A percentile compares a stretch with the other conserved stretches of the same genome.
phyloP scores from a whole-genome alignment of 53 echinoderm and acorn worm species.

The Henricia sp. region DNA sequence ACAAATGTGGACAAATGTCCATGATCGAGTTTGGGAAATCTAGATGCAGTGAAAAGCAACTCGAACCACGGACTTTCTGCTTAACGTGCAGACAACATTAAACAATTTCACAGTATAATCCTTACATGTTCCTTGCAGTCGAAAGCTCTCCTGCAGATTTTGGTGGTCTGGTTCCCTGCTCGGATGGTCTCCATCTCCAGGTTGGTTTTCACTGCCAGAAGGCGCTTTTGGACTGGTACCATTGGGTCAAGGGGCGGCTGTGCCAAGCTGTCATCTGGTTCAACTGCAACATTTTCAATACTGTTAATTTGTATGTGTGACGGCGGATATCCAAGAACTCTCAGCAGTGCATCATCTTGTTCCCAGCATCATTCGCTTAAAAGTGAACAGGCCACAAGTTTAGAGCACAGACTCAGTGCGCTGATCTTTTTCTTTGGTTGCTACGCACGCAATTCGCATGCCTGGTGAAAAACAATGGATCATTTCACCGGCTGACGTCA shows the following conservation, averaged over 20 bases:
- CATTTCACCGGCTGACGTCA: too few species aligned
- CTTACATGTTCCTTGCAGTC: conserved; percentile 91
- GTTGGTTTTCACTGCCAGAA: conserved; percentile 67
- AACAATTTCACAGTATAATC: not conserved
- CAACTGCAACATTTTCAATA: conserved; percentile 34
- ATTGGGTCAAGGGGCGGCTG: conserved; percentile 70
- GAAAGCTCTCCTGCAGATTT: conserved; percentile 67
- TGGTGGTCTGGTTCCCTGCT: conserved; percentile 1
- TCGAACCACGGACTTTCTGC: not conserved
- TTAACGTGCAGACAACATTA: not conserved
- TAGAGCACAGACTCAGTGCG: too few species aligned
- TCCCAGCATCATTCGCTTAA: too few species aligned
- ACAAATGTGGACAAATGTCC: not conserved
- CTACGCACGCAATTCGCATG: too few species aligned
- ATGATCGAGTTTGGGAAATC: not conserved
- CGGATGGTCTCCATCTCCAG: conserved; percentile 57
- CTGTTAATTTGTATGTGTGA: too few species aligned
- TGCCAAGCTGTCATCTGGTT: conserved; percentile 83
- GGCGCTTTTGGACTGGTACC: conserved; percentile 67
- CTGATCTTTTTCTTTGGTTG: too few species aligned
- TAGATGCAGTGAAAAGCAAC: not conserved
- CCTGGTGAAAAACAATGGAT: too few species aligned
- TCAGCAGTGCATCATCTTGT: too few species aligned
- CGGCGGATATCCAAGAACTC: too few species aligned
- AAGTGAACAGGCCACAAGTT: too few species aligned